Base-by-base conservation (phyloP, 1,140 invertebrate genomes). In the Mya arenaria region DNA sequence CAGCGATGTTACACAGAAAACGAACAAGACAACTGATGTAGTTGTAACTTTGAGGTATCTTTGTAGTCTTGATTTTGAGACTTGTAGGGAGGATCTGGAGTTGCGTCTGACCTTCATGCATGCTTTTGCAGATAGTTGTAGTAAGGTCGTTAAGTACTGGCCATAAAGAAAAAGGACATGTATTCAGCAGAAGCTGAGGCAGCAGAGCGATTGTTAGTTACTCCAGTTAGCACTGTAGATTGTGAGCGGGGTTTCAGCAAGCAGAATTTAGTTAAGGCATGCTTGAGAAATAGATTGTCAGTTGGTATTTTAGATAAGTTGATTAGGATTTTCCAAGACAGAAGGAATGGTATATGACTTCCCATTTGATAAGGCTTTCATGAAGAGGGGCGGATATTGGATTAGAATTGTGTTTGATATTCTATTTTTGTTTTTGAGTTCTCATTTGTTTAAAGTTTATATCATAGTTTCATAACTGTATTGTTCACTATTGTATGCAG, bases 201-300 rank as follows among this genome's bases (percentile, higher is more conserved):
- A 28, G 69, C 69, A 30, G 69, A 55, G 41, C 17, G 63, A 6
- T 23, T 66, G 13, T 37, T 66, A 37, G 63, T 66, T 13, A 19
- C 23, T 13, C 63, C 63, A 32, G 34, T 66, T 37, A 32, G 5
- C 13, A 66, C 63, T 34, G 63, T 36, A 32, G 63, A 66, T 37
- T 66, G 63, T 37, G 63, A 66, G 23, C 25, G 63, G 17, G 63
- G 63, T 13, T 34, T 66, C 34, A 66, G 63, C 30, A 66, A 36
- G 34, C 25, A 66, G 34, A 66, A 66, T 23, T 23, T 66, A 6
- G 23, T 66, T 6, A 66, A 66, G 13, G 30, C n/a, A n/a, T n/a
- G n/a, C n/a, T n/a, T n/a, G n/a, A n/a, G n/a, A n/a, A n/a, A n/a
- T n/a, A n/a, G n/a, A n/a, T n/a, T n/a, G n/a, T n/a, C n/a, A n/a